Percentiles rank a stretch among this genome's conserved stretches.
phyloP scores from a whole-genome alignment of 2,888 invertebrate genomes.

The Petrolisthes manimaculis region DNA sequence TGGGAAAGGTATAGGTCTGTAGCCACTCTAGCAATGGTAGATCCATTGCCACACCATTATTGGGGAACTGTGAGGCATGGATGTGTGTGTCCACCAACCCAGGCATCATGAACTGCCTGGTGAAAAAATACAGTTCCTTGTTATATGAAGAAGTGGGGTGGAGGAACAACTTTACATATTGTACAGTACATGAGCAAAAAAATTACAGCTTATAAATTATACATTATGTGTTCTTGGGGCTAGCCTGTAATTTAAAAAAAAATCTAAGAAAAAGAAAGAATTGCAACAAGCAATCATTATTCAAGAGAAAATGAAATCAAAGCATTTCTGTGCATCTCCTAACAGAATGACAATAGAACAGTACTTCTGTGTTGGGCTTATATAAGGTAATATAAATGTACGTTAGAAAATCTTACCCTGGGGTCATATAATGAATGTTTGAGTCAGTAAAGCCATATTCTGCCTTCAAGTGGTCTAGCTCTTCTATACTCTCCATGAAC shows the following conservation, averaged over 20 bases:
- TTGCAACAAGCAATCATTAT: not conserved
- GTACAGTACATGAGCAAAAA: too few relatives aligned
- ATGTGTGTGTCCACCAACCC: constrained; percentile 91
- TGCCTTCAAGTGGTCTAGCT: constrained; percentile 63
- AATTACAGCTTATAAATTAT: too few relatives aligned
- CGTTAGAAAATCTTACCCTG: constrained; percentile 36
- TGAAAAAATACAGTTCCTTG: not conserved
- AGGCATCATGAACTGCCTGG: constrained; percentile 80
- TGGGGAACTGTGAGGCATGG: constrained; percentile 90
- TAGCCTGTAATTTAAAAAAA: too few relatives aligned
- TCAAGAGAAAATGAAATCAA: not conserved
- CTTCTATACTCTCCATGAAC: constrained; percentile 65
- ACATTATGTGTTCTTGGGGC: too few relatives aligned
- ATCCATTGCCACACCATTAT: constrained; percentile 86
- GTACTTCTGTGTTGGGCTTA: not conserved
- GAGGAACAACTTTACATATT: too few relatives aligned
- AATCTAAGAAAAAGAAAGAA: not conserved
- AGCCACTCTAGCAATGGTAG: constrained; percentile 87
- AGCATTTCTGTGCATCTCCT: not conserved
- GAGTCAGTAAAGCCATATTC: constrained; percentile 65
- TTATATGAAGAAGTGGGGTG: too few relatives aligned
- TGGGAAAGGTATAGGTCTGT: constrained; percentile 85
- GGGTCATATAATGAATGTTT: constrained; percentile 63
- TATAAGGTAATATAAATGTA: not conserved
- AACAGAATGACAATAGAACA: not conserved